Percentiles rank a stretch among this genome's conserved stretches.
Conservation (phyloP, 2,797 vertebrate genomes). For the Sus cebifrons region DNA sequence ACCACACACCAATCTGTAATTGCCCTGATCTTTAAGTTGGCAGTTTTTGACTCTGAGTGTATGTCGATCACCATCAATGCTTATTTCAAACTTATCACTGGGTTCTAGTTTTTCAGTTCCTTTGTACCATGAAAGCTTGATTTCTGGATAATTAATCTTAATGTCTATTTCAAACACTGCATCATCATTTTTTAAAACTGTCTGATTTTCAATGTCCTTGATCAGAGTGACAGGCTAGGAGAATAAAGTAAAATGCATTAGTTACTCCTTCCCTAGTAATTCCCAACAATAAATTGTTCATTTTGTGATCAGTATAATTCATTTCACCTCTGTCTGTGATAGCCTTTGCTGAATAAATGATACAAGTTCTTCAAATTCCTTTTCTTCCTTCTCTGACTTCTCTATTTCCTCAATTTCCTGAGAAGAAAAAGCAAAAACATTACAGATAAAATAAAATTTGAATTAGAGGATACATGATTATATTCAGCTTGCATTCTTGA, state of each 20-base stretch:
- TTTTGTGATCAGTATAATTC: constrained; percentile 44
- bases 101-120: constrained; percentile 97
- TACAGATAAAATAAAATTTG: constrained; percentile 59
- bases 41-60: constrained; percentile 95
- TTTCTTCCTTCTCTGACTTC: constrained; percentile 95
- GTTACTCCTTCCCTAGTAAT: constrained; percentile 55
- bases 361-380: constrained; percentile 97
- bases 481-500: background rate
- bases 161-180: constrained; percentile 97
- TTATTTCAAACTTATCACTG: constrained; percentile 95
- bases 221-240: constrained; percentile 96
- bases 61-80: constrained; percentile 94
- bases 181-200: constrained; percentile 93
- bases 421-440: constrained; percentile 78
- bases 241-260: constrained; percentile 83
- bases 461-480: background rate
- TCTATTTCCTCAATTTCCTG: constrained; percentile 96
- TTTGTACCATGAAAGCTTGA: constrained; percentile 99
- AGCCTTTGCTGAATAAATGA: constrained; percentile 98
- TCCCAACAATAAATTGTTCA: constrained; percentile 46
- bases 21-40: constrained; percentile 95
- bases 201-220: constrained; percentile 96
- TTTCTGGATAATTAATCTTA: constrained; percentile 99
- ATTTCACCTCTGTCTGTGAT: constrained; percentile 96
- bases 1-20: constrained; percentile 98